Evolutionary conservation across 2,888 invertebrate species (phyloP).

Genomic region (Clepsis dumicolana): DNA sequence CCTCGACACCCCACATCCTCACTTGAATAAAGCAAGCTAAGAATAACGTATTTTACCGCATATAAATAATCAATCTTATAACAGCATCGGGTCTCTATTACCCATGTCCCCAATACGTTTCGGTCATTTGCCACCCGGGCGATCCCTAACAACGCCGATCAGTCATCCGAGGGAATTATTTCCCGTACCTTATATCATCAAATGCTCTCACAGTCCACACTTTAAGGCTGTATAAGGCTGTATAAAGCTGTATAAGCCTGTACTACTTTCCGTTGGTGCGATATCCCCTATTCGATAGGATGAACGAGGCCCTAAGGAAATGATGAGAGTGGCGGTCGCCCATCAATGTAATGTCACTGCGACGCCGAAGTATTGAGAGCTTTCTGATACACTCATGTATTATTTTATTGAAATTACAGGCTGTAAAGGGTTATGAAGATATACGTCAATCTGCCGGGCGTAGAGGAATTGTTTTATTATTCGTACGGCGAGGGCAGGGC

Average conservation of each 20-base stretch:
- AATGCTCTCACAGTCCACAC: slow-evolving; percentile 38
- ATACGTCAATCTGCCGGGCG: slow-evolving; percentile 8
- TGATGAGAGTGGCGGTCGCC: slow-evolving; percentile 74
- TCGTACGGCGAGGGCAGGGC: neutral
- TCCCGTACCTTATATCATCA: slow-evolving; percentile 34
- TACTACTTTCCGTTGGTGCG: slow-evolving; percentile 37
- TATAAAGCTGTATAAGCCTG: slow-evolving; percentile 31
- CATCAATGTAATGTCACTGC: slow-evolving; percentile 51
- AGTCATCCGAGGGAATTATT: slow-evolving; percentile 34
- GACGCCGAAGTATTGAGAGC: slow-evolving; percentile 42
- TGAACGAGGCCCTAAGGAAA: slow-evolving; percentile 82
- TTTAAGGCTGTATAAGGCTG: slow-evolving; percentile 33
- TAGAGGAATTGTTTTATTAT: slow-evolving; percentile 1
- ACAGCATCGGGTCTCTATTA: slow-evolving; percentile 17
- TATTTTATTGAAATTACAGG: slow-evolving; percentile 36
- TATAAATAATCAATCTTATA: slow-evolving; percentile 37
- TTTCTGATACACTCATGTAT: slow-evolving; percentile 34
- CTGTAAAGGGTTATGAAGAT: slow-evolving; percentile 14
- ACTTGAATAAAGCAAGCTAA: neutral
- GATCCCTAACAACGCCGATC: slow-evolving; percentile 29
- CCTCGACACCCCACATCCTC: neutral
- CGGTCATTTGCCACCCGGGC: slow-evolving; percentile 32
- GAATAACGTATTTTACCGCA: slow-evolving; percentile 16
- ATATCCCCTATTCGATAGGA: slow-evolving; percentile 56
- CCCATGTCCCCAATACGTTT: slow-evolving; percentile 22